These are phyloP conservation scores for Monopterus albus DNA, from an alignment of 2,113 vertebrate species.

Conservation along the genomic window DNA sequence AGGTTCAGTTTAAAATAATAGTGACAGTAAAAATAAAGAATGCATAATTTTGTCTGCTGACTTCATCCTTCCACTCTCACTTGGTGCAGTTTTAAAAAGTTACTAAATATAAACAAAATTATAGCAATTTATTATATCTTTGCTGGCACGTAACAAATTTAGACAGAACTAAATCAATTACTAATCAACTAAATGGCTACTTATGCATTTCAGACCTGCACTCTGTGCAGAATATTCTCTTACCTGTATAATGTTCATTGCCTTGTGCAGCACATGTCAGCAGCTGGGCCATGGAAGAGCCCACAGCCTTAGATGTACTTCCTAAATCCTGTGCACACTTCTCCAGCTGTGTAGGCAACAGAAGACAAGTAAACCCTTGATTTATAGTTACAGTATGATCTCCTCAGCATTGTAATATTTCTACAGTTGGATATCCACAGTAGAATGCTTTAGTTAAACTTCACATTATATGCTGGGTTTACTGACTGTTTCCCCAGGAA, in stretches of 20 bases:
- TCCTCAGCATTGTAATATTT: background rate
- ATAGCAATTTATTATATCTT: background rate
- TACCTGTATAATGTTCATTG: constrained; percentile 98
- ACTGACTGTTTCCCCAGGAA: constrained; percentile 95
- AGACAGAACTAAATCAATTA: background rate
- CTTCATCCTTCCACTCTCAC: background rate
- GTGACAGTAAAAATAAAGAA: constrained; percentile 21
- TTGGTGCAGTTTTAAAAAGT: background rate
- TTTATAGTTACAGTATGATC: background rate
- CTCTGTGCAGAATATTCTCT: constrained; percentile 16
- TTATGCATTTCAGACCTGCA: background rate
- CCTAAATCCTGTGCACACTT: constrained; percentile 98
- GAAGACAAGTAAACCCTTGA: constrained; percentile 4
- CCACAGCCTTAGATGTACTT: constrained; percentile 96
- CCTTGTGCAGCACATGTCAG: constrained; percentile 97
- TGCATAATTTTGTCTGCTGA: constrained; percentile 12
- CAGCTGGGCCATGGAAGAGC: constrained; percentile 97
- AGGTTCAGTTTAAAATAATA: constrained; percentile 12
- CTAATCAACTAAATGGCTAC: background rate
- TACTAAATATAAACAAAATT: too few relatives aligned
- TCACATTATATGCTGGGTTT: background rate
- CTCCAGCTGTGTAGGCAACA: constrained; percentile 86
- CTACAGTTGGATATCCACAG: background rate
- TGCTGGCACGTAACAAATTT: background rate
- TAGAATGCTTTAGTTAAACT: background rate